Percentiles rank a stretch among this genome's conserved stretches.
Conservation (phyloP, 2,113 vertebrate species). For the Morphnarchus princeps region DNA sequence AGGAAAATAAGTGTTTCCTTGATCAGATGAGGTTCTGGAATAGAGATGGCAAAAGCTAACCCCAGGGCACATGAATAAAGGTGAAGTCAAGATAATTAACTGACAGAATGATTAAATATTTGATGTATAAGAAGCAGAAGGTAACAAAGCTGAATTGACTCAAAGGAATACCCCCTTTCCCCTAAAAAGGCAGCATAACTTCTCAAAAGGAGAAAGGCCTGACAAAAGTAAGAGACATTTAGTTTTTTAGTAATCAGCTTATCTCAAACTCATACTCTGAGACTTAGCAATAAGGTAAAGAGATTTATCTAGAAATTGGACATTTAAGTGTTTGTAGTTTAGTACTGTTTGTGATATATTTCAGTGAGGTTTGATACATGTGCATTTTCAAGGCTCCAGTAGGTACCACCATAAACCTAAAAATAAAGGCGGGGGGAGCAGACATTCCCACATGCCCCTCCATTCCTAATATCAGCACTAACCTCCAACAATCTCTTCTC, state of each 20-base stretch:
- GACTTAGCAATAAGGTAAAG: not conserved
- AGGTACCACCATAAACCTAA: not conserved
- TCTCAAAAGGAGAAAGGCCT: not conserved
- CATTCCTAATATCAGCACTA: not conserved
- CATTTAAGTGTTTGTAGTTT: not conserved
- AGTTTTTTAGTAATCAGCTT: not conserved
- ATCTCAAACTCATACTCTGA: not conserved
- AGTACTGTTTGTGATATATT: not conserved
- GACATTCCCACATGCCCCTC: not conserved
- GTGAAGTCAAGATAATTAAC: too few species aligned
- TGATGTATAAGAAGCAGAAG: not conserved
- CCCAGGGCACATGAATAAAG: not conserved
- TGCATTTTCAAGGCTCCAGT: not conserved
- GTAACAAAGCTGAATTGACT: not conserved
- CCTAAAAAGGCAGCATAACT: not conserved
- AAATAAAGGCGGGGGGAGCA: not conserved
- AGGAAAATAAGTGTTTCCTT: not conserved
- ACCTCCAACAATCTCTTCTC: slow-evolving; percentile 95
- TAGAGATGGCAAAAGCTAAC: not conserved
- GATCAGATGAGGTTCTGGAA: not conserved
- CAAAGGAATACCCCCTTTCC: not conserved
- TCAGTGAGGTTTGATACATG: not conserved
- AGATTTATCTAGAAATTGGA: not conserved
- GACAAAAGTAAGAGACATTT: not conserved
- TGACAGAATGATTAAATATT: not conserved